Evolutionary conservation across 1,140 invertebrate genomes (phyloP), one percentile per base, ranked within the genome.

Genomic region (Halesus radiatus): DNA sequence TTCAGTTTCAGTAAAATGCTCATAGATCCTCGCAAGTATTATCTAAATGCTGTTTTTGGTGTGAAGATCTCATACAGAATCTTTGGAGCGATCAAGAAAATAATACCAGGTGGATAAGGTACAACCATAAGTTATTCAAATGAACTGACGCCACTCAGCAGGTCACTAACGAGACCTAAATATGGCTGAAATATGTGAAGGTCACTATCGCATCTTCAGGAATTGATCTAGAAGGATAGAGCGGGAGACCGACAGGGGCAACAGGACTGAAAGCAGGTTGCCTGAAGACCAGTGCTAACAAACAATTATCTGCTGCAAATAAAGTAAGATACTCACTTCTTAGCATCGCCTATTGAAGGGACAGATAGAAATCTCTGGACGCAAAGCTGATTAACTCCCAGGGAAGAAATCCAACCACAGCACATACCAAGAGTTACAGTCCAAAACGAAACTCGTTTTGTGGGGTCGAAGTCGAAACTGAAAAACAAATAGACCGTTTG

Each of bases 311-410:
- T 64, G 2, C 10, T 64, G 2, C 7, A 64, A 15, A n/a, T 23
- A 32, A 8, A 13, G 13, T 1, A 4, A 64, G 13, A 64, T 26
- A 58, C 72, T 85, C 84, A 92, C 91, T 86, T 86, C 85, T 90
- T 89, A 16, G 91, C 91, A 79, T 89, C 83, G 58, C 84, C 86
- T 3, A 92, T 84, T 4, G 89, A 89, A 16, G 90, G 88, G 8
- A 92, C 87, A 10, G 92, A 88, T 6, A 93, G 85, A 75, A 92
- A 93, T 76, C 92, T 87, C 85, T 94, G 93, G 4, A 93, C 89
- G 84, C 92, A 90, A 15, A 85, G 84, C 82, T 93, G 93, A 84
- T 92, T 92, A 3, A 92, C 89, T 8, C 89, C 91, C 82, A 90
- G 90, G 13, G 90, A 88, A 22, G 90, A 85, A 53, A 93, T 85